Base-by-base conservation (phyloP, 2,888 invertebrate genomes). In the Ophioninae sp. region DNA sequence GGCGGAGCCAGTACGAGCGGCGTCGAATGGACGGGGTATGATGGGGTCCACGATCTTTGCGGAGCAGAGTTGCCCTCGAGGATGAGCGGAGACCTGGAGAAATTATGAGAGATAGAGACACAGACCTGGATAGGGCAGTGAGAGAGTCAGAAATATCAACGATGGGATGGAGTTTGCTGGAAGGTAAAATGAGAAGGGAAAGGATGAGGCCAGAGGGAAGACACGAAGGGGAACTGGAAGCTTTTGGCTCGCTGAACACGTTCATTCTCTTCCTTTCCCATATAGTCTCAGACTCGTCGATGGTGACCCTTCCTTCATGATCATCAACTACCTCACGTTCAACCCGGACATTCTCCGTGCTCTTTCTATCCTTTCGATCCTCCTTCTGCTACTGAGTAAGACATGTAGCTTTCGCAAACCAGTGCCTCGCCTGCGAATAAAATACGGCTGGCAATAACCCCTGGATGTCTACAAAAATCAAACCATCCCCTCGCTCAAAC, bases 211-310 rank as follows among this genome's bases (percentile, higher is more conserved):
- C n/a, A n/a, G n/a, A 71, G 17, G 58, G 59, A 67, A 67, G 59
- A 67, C 37, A 75, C 22, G 61, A 80, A 78, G 17, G 84, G 76
- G 59, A 68, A 85, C 68, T 79, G 72, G 85, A 82, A 86, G 76
- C 88, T 88, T 86, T 91, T 91, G 88, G 89, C 87, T 90, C 89
- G 84, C 90, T 87, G 87, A 88, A 90, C 90, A 90, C 89, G 90
- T 90, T 89, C 88, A 90, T 90, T 90, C 90, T 91, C 90, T 88
- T 30, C 85, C 83, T 86, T 83, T 86, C 85, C 86, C 76, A 51
- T 51, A 78, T 82, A 78, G 82, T 82, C 72, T 85, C 83, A 84
- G 84, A 51, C 67, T 51, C 78, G 51, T 51, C 78, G 63, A 64
- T 71, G 85, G 83, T 85, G 88, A 88, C 88, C 87, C 88, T 89